Conservation (phyloP, 2,888 invertebrate species). For the Tetropium fuscum region DNA sequence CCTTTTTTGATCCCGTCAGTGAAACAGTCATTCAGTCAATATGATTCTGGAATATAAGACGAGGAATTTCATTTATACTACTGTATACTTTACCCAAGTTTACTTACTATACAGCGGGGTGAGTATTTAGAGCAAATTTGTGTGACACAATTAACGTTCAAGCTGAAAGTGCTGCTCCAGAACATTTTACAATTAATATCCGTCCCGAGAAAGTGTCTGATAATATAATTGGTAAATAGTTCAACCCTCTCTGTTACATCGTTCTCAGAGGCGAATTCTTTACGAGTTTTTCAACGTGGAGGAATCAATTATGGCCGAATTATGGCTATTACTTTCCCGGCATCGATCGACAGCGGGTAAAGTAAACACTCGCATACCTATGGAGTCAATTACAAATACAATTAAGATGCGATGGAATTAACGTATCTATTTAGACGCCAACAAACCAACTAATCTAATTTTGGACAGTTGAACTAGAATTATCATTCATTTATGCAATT, state of each 20-base stretch:
- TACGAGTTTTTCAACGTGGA: constrained; percentile 36
- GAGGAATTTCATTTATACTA: no score
- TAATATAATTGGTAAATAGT: constrained; percentile 41
- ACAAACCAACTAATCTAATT: constrained; percentile 46
- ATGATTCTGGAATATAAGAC: no score
- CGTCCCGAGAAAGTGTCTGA: constrained; percentile 37
- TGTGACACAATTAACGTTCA: constrained; percentile 9
- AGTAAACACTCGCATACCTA: constrained; percentile 34
- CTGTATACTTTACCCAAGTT: no score
- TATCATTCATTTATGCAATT: constrained; percentile 45
- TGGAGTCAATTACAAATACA: constrained; percentile 43
- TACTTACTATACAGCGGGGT: no score
- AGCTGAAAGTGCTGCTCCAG: background rate
- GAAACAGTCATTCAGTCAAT: no score
- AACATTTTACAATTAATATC: constrained; percentile 33
- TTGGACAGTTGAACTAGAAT: constrained; percentile 43
- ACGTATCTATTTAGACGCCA: constrained; percentile 46
- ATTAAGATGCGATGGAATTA: constrained; percentile 45
- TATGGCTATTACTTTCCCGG: constrained; percentile 10
- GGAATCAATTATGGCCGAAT: constrained; percentile 37
- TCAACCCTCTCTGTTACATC: constrained; percentile 35
- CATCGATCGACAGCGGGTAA: no score
- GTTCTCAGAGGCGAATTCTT: constrained; percentile 36
- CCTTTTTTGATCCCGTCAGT: no score
- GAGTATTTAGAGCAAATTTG: constrained; percentile 12